Conservation (phyloP, 2,888 invertebrate genomes). For the Micropterix aruncella region DNA sequence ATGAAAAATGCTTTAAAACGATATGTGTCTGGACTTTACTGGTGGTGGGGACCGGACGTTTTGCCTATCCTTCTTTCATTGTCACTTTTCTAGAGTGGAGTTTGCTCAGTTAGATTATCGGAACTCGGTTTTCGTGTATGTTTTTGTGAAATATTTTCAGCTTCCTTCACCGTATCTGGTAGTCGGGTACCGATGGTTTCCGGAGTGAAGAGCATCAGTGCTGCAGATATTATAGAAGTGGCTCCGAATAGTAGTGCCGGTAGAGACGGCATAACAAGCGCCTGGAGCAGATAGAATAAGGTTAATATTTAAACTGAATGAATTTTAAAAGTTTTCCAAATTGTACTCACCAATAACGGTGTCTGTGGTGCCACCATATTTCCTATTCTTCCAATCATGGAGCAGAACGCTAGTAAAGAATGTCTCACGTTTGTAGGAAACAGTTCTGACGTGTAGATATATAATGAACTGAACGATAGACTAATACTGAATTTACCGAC, state of each 20-base stretch:
- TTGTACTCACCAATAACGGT: conserved; percentile 41
- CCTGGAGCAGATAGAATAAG: conserved; percentile 19
- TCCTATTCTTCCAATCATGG: conserved; percentile 57
- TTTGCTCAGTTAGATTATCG: neutral
- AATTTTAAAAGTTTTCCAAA: too few species aligned
- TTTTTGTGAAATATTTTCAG: conserved; percentile 29
- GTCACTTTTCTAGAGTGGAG: neutral
- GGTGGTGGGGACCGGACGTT: too few species aligned
- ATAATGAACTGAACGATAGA: conserved; percentile 46
- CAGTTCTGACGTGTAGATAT: conserved; percentile 54
- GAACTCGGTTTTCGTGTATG: neutral
- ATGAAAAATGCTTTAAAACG: too few species aligned
- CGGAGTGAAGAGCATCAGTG: conserved; percentile 42
- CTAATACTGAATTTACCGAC: conserved; percentile 52
- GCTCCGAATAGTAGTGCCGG: conserved; percentile 45
- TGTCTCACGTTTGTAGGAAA: conserved; percentile 58
- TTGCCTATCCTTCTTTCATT: too few species aligned
- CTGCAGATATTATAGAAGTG: conserved; percentile 39
- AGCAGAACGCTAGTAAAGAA: conserved; percentile 50
- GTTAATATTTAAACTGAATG: too few species aligned
- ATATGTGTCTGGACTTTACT: too few species aligned
- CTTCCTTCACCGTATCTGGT: conserved; percentile 47
- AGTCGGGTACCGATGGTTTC: conserved; percentile 45
- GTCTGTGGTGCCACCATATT: conserved; percentile 58
- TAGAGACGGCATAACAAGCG: conserved; percentile 33